A percentile compares a stretch with the other conserved stretches of the same genome.
These are phyloP conservation scores for Chloromyia formosa DNA, from an alignment of 2,888 invertebrate species.

Conservation along the genomic window DNA sequence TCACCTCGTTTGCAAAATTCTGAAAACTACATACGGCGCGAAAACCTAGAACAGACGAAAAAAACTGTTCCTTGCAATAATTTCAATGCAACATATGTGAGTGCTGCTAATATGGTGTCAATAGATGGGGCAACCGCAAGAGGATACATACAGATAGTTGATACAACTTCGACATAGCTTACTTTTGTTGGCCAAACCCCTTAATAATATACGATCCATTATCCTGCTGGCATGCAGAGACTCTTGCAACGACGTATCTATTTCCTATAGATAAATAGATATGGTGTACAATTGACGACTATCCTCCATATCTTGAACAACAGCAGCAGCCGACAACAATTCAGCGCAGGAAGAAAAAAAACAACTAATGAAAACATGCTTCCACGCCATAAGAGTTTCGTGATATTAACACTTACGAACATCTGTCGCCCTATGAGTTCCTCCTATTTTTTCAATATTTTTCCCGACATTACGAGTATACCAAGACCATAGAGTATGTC, in stretches of 20 bases:
- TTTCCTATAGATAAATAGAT: slow-evolving; percentile 35
- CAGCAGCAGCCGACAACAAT: too few species aligned
- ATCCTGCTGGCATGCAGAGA: slow-evolving; percentile 24
- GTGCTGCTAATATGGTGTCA: slow-evolving; percentile 17
- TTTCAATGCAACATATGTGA: slow-evolving; percentile 34
- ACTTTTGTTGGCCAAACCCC: background rate
- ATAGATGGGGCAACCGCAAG: slow-evolving; percentile 31
- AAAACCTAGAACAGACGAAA: background rate
- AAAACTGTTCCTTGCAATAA: slow-evolving; percentile 28
- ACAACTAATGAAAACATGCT: slow-evolving; percentile 41
- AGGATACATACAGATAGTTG: background rate
- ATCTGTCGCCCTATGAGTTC: slow-evolving; percentile 27
- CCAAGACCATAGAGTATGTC: too few species aligned
- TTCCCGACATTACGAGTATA: background rate
- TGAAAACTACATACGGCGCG: background rate
- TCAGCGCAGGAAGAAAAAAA: slow-evolving; percentile 1
- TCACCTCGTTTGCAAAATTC: slow-evolving; percentile 13
- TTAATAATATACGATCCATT: slow-evolving; percentile 33
- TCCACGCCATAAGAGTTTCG: slow-evolving; percentile 37
- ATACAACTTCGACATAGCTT: background rate
- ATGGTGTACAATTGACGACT: slow-evolving; percentile 22
- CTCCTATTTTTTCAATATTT: slow-evolving; percentile 32
- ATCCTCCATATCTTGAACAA: slow-evolving; percentile 12
- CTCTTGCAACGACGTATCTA: slow-evolving; percentile 26
- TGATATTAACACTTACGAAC: slow-evolving; percentile 38